These are phyloP conservation scores for Acleris emargana DNA, from an alignment of 2,888 invertebrate genomes.

Conservation along the genomic window DNA sequence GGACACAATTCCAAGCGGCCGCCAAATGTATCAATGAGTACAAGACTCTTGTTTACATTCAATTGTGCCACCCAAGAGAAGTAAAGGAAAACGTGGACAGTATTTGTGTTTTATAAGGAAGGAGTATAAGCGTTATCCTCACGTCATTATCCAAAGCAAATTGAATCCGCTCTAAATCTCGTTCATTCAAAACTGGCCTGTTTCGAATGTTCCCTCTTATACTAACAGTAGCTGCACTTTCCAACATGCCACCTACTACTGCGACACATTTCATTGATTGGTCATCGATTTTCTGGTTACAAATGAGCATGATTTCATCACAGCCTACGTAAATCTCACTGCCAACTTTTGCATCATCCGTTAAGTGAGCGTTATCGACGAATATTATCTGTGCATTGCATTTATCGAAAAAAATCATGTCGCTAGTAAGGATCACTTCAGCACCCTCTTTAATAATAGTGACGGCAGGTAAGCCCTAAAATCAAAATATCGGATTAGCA, in stretches of 20 bases:
- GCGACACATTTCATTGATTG: slow-evolving; percentile 49
- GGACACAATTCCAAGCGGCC: too few species aligned
- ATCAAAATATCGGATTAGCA: slow-evolving; percentile 4
- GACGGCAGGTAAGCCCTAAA: slow-evolving; percentile 41
- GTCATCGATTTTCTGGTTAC: slow-evolving; percentile 43
- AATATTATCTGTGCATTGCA: slow-evolving; percentile 52
- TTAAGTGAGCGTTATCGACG: slow-evolving; percentile 51
- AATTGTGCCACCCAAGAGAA: too few species aligned
- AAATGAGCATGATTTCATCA: slow-evolving; percentile 50
- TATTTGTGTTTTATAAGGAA: too few species aligned
- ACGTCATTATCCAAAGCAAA: slow-evolving; percentile 58
- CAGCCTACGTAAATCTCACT: slow-evolving; percentile 48
- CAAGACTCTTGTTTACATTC: too few species aligned
- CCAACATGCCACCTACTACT: slow-evolving; percentile 48
- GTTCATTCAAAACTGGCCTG: slow-evolving; percentile 46
- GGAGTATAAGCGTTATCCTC: background rate
- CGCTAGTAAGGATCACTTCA: slow-evolving; percentile 46
- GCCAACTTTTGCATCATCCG: slow-evolving; percentile 47
- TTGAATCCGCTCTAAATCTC: slow-evolving; percentile 50
- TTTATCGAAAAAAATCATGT: slow-evolving; percentile 45
- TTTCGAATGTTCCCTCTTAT: slow-evolving; percentile 44
- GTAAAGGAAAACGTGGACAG: too few species aligned
- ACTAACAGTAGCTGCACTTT: slow-evolving; percentile 44
- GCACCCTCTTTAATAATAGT: slow-evolving; percentile 43
- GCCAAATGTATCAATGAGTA: too few species aligned